Evolutionary conservation across 2,113 vertebrate genomes (phyloP).

Genomic region (Solea solea): DNA sequence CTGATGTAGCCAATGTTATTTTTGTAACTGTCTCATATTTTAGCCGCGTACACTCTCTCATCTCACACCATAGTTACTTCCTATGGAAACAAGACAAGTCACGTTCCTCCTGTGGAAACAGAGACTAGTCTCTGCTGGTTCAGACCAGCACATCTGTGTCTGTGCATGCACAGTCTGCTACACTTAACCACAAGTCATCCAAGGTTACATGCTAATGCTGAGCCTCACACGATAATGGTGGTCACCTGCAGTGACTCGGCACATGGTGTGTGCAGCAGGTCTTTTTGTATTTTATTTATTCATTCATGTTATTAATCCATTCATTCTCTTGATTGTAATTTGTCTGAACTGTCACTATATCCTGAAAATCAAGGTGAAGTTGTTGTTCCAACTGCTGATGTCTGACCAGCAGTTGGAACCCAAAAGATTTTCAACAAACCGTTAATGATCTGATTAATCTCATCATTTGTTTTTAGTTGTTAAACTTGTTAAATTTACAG

Average conservation of each 20-base stretch:
- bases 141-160: constrained; percentile 17
- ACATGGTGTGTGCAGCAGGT: not conserved
- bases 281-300: no score
- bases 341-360: no score
- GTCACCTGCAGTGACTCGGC: constrained; percentile 39
- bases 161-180: not conserved
- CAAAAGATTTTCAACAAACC: no score
- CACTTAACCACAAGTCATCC: constrained; percentile 7
- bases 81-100: constrained; percentile 27
- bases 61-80: constrained; percentile 42
- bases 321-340: no score
- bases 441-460: no score
- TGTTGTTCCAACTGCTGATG: no score
- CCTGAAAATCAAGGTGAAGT: no score
- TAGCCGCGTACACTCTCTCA: constrained; percentile 14
- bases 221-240: constrained; percentile 10
- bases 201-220: not conserved
- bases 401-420: no score
- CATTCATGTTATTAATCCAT: no score
- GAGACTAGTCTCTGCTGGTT: constrained; percentile 23
- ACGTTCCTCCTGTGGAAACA: not conserved
- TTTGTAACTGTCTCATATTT: constrained; percentile 25
- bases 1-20: constrained; percentile 44
- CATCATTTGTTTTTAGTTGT: no score
- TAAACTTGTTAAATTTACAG: no score